phyloP scores from a whole-genome alignment of 2,797 vertebrate species.

The Tarsius wallacei region DNA sequence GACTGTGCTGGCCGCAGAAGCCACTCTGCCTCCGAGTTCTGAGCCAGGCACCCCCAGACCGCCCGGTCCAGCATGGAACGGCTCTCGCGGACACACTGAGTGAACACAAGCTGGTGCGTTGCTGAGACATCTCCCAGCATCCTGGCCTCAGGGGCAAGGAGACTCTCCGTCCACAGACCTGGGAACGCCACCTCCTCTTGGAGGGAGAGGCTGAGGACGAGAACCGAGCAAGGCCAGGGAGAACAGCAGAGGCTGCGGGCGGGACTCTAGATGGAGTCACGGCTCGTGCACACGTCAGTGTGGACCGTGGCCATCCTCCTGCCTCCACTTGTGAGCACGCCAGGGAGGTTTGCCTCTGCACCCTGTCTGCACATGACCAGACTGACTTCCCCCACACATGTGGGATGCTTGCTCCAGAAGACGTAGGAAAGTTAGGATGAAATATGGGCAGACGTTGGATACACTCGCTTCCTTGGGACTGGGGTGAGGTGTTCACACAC shows the following conservation, averaged over 20 bases:
- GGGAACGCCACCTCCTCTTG: background rate
- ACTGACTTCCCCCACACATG: background rate
- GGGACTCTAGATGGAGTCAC: background rate
- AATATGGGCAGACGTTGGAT: background rate
- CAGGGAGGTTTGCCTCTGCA: background rate
- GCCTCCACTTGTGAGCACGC: background rate
- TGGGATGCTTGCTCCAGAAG: background rate
- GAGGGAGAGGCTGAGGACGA: background rate
- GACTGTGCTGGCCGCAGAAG: slow-evolving; percentile 35
- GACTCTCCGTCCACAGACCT: background rate
- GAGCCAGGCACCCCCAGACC: background rate
- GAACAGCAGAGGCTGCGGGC: background rate
- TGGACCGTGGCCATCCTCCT: background rate
- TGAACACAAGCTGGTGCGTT: background rate
- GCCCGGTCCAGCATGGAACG: background rate
- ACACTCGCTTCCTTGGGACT: background rate
- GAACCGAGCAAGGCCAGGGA: background rate
- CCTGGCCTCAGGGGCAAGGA: background rate
- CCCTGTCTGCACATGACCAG: background rate
- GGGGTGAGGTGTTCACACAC: slow-evolving; percentile 22
- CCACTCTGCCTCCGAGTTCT: slow-evolving; percentile 2
- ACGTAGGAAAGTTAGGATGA: background rate
- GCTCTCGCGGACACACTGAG: background rate
- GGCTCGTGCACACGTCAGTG: background rate
- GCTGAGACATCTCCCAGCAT: slow-evolving; percentile 3